Evolutionary conservation across 2,797 vertebrate genomes (phyloP), one percentile per base, ranked within the genome.

Genomic region (Cygnus olor): DNA sequence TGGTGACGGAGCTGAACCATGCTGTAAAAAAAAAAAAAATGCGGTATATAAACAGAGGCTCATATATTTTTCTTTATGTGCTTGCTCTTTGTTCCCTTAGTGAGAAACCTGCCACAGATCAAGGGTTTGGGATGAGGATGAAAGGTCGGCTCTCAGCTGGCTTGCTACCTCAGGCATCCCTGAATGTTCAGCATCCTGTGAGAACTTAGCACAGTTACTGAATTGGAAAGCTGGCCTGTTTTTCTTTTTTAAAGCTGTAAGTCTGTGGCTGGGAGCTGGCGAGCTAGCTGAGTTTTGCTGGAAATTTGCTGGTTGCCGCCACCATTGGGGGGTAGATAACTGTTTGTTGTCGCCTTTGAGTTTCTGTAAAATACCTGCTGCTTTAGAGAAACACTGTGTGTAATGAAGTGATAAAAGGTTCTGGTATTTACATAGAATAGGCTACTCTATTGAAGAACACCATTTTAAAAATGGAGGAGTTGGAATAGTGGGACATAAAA

Each of bases 31-130:
- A 45, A 51, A 9, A 65, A 51, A 93, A 89, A 94, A 92, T 61
- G 36, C 61, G 73, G 56, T 90, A 45, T 79, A 95, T 90, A 95
- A 95, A 84, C 64, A 87, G 80, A 90, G 36, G 44, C 24, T 85
- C 47, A 11, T 94, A 83, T 81, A 86, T 63, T 86, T 85, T 83
- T 85, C 64, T 93, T 94, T 30, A 84, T 90, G 64, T 90, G 21
- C 63, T 86, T 56, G 18, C 42, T 83, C 44, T 82, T 69, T 40
- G 14, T 80, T 95, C 24, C 27, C 22, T 80, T 61, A 36, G 71
- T 65, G 44, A 69, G 76, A 91, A 65, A 27, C 14, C 21, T 1
- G 9, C 44, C 61, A 70, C 38, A 80, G 76, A 88, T 89, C 36
- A 91, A 83, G 63, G 40, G 49, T 84, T 95, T 91, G 51, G 70